phyloP scores from a whole-genome alignment of 2,113 vertebrate genomes.

The Spilogale gracilis region DNA sequence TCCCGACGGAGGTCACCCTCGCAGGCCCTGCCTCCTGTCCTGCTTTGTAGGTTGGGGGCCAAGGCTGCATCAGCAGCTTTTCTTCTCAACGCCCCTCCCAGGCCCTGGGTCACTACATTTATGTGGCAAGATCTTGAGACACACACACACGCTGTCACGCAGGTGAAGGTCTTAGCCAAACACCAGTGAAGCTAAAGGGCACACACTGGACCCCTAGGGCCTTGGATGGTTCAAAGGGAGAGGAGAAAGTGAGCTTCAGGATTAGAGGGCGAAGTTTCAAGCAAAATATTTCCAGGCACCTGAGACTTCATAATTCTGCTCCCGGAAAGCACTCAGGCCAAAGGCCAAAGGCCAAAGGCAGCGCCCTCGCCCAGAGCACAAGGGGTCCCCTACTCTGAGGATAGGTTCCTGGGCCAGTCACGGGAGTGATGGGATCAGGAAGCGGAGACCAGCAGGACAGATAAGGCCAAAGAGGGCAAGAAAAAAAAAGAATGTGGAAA shows the following conservation, averaged over 20 bases:
- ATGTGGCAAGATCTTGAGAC: rapidly evolving
- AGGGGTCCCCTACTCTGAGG: neutral
- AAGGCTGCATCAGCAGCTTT: neutral
- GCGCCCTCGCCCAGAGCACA: neutral
- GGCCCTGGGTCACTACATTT: neutral
- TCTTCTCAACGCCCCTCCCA: neutral
- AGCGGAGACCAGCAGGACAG: neutral
- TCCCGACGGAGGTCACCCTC: rapidly evolving
- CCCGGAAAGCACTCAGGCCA: neutral
- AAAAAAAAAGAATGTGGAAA: neutral
- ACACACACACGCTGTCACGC: rapidly evolving
- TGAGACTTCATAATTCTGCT: neutral
- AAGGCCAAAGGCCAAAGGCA: neutral
- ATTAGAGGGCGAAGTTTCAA: neutral
- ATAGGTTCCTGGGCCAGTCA: neutral
- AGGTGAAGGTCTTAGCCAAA: neutral
- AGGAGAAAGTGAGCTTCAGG: neutral
- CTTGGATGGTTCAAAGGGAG: neutral
- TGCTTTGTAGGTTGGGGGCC: rapidly evolving
- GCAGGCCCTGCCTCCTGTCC: rapidly evolving
- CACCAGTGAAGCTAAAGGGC: neutral
- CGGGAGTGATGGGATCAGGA: rapidly evolving
- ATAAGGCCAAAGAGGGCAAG: neutral
- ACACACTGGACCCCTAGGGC: neutral
- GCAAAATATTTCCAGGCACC: neutral